Evolutionary conservation across 53 echinoderm and acorn worm species (phyloP), one percentile per base, ranked within the genome.

Genomic region (Crossaster papposus): DNA sequence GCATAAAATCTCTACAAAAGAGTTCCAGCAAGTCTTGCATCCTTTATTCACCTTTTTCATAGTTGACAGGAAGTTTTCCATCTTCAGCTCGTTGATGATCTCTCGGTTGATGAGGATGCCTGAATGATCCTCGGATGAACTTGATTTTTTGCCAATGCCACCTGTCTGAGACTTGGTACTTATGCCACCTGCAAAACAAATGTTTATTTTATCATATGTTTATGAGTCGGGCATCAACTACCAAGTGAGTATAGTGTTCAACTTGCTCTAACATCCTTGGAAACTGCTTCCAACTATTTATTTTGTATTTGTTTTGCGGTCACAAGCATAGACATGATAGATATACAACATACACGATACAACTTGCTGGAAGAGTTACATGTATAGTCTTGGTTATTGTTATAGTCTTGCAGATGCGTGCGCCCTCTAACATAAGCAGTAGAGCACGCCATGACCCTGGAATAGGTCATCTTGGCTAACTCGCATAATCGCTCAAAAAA

Each of bases 21-120:
- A 26, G n/a, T 70, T 31, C 17, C 33, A 34, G 31, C 74, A 78
- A 34, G 50, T 78, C 34, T 78, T 24, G 13, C 23, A 23, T 22
- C 44, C 2, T 44, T 12, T 78, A 14, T 11, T 82, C 54, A 82
- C 82, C 82, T 64, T 64, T 65, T 82, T 82, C 64, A 82, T 82
- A 17, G 82, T 14, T 14, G 82, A 82, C 11, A 82, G 68, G 13
- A 82, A 65, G 58, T 82, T 82, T 37, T 65, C 68, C 12, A 82
- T 82, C 38, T 82, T 82, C 14, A 82, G 35, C 37, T 37, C 65
- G 12, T 82, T 36, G 36, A 82, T 36, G 33, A 65, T 6, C 34
- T 65, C 82, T 82, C 65, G 64, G 65, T 65, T 35, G 26, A 65
- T 44, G 82, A 82, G 13, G 38, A 82, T 26, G 36, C 36, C 32